These are phyloP conservation scores for Zaprionus kolodkinae DNA, from an alignment of 1,140 invertebrate genomes.

Conservation along the genomic window DNA sequence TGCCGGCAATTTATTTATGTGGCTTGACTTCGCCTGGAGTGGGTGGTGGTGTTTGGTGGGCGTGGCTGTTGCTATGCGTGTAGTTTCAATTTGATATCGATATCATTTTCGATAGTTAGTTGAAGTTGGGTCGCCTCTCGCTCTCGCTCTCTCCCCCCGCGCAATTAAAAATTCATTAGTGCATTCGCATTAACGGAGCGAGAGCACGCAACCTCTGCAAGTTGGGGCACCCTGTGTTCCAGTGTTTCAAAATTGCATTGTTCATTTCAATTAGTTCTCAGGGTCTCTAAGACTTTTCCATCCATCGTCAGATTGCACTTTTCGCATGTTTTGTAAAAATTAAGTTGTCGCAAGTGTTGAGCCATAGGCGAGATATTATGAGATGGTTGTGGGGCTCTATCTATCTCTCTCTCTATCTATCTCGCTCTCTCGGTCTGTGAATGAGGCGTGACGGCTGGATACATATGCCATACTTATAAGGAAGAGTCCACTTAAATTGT, in stretches of 20 bases:
- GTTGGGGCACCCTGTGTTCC: conserved; percentile 2
- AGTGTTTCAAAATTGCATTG: conserved; percentile 59
- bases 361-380: conserved; percentile 1
- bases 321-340: conserved; percentile 65
- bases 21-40: conserved; percentile 4
- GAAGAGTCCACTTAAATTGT: conserved; percentile 67
- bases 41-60: background rate
- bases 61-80: conserved; percentile 20
- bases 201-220: conserved; percentile 52
- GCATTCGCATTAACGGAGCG: conserved; percentile 59
- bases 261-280: conserved; percentile 63
- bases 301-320: conserved; percentile 16
- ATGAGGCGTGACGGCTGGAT: conserved; percentile 34
- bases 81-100: conserved; percentile 49
- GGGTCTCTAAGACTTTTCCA: conserved; percentile 19
- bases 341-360: conserved; percentile 77
- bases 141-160: conserved; percentile 32
- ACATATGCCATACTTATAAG: conserved; percentile 36
- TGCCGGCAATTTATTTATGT: conserved; percentile 79
- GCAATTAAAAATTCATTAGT: conserved; percentile 81
- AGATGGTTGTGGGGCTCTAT: background rate
- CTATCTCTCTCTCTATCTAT: background rate
- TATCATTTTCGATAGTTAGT: conserved; percentile 40
- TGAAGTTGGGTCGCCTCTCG: conserved; percentile 3
- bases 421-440: conserved; percentile 9